These are phyloP conservation scores for Tragopan temminckii DNA, from an alignment of 2,797 vertebrate species.

Conservation along the genomic window DNA sequence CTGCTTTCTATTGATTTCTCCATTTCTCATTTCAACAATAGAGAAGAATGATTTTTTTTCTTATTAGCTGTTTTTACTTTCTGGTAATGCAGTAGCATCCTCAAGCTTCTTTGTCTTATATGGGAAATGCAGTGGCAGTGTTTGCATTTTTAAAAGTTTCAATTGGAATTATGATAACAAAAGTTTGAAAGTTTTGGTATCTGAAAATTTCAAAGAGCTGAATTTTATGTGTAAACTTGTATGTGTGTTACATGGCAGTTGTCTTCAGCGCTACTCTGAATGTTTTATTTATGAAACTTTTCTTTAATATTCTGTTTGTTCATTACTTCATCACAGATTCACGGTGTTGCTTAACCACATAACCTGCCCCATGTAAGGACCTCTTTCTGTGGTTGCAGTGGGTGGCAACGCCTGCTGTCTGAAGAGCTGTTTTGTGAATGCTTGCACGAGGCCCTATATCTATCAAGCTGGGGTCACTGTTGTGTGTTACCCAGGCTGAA, in stretches of 20 bases:
- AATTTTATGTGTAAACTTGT: neutral
- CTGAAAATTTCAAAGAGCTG: neutral
- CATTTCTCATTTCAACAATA: neutral
- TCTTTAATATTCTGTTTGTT: neutral
- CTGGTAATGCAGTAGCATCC: neutral
- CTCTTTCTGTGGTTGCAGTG: slow-evolving; percentile 47
- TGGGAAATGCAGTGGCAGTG: neutral
- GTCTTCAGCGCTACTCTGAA: neutral
- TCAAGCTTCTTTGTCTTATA: neutral
- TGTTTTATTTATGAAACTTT: neutral
- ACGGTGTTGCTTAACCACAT: slow-evolving; percentile 9
- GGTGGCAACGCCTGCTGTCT: slow-evolving; percentile 36
- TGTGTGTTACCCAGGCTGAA: slow-evolving; percentile 39
- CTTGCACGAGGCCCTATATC: slow-evolving; percentile 62
- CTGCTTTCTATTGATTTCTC: neutral
- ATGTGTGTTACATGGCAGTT: neutral
- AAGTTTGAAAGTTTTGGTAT: neutral
- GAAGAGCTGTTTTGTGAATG: slow-evolving; percentile 68
- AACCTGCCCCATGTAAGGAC: slow-evolving; percentile 50
- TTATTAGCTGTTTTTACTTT: neutral
- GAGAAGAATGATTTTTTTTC: neutral
- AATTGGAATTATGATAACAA: neutral
- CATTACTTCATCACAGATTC: neutral
- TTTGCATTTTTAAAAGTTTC: neutral
- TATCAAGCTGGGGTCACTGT: slow-evolving; percentile 2